Conservation (phyloP, 2,888 invertebrate genomes). For the Campoplex capitator region DNA sequence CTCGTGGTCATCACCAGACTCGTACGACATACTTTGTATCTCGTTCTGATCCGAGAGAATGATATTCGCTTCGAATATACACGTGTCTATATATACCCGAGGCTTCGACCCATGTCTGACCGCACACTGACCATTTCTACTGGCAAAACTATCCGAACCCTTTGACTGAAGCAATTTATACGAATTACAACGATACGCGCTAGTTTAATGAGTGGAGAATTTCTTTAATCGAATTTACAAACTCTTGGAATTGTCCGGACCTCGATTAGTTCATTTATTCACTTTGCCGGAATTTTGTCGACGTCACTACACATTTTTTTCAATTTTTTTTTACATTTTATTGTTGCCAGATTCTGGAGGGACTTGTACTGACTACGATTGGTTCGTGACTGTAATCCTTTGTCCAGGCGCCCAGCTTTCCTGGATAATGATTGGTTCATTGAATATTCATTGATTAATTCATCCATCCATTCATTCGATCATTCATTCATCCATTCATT, state of each 20-base stretch:
- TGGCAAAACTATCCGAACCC: neutral
- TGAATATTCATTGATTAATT: too few relatives aligned
- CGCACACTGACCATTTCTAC: constrained; percentile 51
- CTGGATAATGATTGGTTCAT: too few relatives aligned
- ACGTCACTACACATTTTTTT: neutral
- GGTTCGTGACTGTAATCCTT: neutral
- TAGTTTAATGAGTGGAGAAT: constrained; percentile 1
- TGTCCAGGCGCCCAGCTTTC: neutral
- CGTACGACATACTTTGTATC: constrained; percentile 10
- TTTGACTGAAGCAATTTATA: neutral
- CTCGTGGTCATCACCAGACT: constrained; percentile 23
- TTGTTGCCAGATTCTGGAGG: neutral
- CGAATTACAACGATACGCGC: constrained; percentile 25
- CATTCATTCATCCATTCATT: too few relatives aligned
- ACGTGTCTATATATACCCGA: neutral
- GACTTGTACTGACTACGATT: neutral
- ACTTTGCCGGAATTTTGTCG: neutral
- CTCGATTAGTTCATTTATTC: neutral
- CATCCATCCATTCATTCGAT: too few relatives aligned
- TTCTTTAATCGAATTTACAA: neutral
- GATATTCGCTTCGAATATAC: constrained; percentile 6
- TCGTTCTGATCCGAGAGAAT: constrained; percentile 27
- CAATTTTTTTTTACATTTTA: neutral
- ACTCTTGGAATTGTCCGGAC: neutral
- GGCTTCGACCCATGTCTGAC: constrained; percentile 29